Evolutionary conservation across 2,113 vertebrate species (phyloP).

Genomic region (Spea multiplicata): DNA sequence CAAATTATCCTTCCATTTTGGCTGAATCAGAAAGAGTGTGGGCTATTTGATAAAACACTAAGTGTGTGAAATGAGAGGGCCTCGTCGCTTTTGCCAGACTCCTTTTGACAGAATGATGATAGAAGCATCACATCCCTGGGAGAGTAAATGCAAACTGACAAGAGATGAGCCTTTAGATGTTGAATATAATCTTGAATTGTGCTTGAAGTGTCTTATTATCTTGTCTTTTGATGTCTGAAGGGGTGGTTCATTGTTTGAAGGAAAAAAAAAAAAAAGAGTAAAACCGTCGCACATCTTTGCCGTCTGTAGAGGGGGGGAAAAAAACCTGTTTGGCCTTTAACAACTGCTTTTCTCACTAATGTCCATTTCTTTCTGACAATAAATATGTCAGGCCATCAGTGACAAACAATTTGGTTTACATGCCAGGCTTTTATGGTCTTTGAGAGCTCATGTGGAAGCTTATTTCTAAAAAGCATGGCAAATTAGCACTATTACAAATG

Average conservation of each 20-base stretch:
- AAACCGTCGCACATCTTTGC: slow-evolving; percentile 87
- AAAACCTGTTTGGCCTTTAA: slow-evolving; percentile 95
- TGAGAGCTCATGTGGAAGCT: slow-evolving; percentile 91
- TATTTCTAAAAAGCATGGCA: slow-evolving; percentile 76
- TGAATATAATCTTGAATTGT: slow-evolving; percentile 99
- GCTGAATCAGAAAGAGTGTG: slow-evolving; percentile 85
- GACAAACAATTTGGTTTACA: slow-evolving; percentile 87
- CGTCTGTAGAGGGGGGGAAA: slow-evolving; percentile 74
- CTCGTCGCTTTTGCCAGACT: slow-evolving; percentile 89
- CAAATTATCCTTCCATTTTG: slow-evolving; percentile 96
- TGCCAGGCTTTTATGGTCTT: slow-evolving; percentile 81
- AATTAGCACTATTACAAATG: slow-evolving; percentile 84
- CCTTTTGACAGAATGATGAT: slow-evolving; percentile 99
- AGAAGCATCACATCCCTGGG: slow-evolving; percentile 96
- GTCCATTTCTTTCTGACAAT: slow-evolving; percentile 96
- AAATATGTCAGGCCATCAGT: slow-evolving; percentile 87
- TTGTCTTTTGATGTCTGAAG: slow-evolving; percentile 99
- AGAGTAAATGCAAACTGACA: slow-evolving; percentile 99
- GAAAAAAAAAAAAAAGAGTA: slow-evolving; percentile 92
- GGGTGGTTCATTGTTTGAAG: slow-evolving; percentile 89
- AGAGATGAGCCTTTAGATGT: slow-evolving; percentile 99
- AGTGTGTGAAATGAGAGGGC: slow-evolving; percentile 98
- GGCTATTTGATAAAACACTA: slow-evolving; percentile 98
- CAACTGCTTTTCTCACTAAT: slow-evolving; percentile 97
- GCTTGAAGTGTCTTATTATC: slow-evolving; percentile 99